Percentiles rank a stretch among this genome's conserved stretches.
phyloP scores from a whole-genome alignment of 1,140 invertebrate species.

The Drosophila orena region DNA sequence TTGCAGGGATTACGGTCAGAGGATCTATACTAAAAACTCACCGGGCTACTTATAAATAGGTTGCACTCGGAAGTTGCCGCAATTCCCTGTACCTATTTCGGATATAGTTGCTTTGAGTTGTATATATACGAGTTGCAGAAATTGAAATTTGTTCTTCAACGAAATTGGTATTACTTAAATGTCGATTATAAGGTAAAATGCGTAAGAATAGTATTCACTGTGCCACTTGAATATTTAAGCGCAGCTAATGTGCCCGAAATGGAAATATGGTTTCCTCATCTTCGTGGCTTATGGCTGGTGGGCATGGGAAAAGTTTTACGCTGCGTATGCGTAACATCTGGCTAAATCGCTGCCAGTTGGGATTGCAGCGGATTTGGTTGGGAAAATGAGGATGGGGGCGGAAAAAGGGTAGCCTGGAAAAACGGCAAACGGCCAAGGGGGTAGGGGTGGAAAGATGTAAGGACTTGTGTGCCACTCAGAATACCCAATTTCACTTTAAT shows the following conservation, averaged over 20 bases:
- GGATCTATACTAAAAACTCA: slow-evolving; percentile 1
- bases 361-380: slow-evolving; percentile 52
- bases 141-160: too few species aligned
- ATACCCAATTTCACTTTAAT: slow-evolving; percentile 84
- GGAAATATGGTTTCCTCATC: slow-evolving; percentile 38
- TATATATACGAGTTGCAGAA: too few species aligned
- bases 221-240: slow-evolving; percentile 7
- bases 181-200: too few species aligned
- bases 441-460: slow-evolving; percentile 26
- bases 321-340: slow-evolving; percentile 81
- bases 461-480: slow-evolving; percentile 68
- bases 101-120: too few species aligned
- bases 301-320: slow-evolving; percentile 71
- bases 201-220: background rate
- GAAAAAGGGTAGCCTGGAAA: background rate
- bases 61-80: background rate
- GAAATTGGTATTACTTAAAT: too few species aligned
- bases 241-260: slow-evolving; percentile 47
- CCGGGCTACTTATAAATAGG: background rate
- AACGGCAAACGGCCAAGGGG: background rate
- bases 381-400: background rate
- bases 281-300: slow-evolving; percentile 36
- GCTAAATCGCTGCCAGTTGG: slow-evolving; percentile 66
- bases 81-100: too few species aligned
- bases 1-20: slow-evolving; percentile 10